Evolutionary conservation across 2,888 invertebrate genomes (phyloP), one percentile per base, ranked within the genome.

Genomic region (Campoletis raptor): DNA sequence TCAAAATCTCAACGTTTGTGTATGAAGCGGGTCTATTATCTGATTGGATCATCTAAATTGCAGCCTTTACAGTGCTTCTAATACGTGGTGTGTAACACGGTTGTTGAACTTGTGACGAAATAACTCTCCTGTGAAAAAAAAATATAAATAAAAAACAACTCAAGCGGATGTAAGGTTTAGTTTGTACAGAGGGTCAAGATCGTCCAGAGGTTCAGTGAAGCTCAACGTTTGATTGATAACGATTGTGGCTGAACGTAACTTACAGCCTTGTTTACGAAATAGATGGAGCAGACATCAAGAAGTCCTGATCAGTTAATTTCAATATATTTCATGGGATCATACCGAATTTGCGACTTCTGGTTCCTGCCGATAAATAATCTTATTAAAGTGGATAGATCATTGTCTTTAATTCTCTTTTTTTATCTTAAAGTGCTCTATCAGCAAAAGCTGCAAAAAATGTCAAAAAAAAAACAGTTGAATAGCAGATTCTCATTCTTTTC

Each of bases 21-120:
- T 15, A 12, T n/a, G n/a, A 54, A 72, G 30, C n/a, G 72, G n/a
- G 36, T 12, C 40, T 21, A 8, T 24, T 61, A 61, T 61, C 30
- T 6, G 57, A 24, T 12, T 10, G 24, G 30, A 30, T 30, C 15
- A 61, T 61, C 61, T 30, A 15, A 21, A 54, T 24, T 36, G 48
- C 30, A 30, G 30, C 30, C 30, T 36, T 4, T 30, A 30, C 21
- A 24, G 52, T 48, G n/a, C 52, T 4, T 45, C 7, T 36, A 30
- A 18, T 30, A 30, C 30, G 30, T 36, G 36, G 37, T 1, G 2
- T 36, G 36, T 30, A 1, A 52, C 36, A 52, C 72, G 72, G 72
- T 72, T 72, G 48, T 72, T 72, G 36, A 54, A 69, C 69, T n/a
- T n/a, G 21, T 18, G 24, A 69, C 40, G 40, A 69, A 69, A 69